Evolutionary conservation across 2,113 vertebrate species (phyloP).

Genomic region (Myanophis thanlyinensis): DNA sequence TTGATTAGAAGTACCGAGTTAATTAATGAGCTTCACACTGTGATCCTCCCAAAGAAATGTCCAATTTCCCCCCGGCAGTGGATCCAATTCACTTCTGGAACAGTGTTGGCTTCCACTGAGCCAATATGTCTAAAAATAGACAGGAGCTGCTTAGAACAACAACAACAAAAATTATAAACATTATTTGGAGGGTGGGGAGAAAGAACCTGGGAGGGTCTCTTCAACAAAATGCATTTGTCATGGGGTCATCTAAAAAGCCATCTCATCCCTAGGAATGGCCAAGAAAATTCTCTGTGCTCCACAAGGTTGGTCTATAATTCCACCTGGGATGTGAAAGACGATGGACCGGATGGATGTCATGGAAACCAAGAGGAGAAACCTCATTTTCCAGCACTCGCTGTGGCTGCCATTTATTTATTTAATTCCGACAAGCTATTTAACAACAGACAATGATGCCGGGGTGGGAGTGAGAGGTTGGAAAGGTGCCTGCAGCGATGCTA

Average conservation of each 20-base stretch:
- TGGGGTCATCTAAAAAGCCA: conserved; percentile 58
- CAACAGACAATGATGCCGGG: conserved; percentile 33
- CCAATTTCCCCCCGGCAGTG: neutral
- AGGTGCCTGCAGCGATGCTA: conserved; percentile 51
- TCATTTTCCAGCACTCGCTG: conserved; percentile 66
- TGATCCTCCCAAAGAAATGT: neutral
- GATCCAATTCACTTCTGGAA: neutral
- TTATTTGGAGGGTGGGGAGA: too few species aligned
- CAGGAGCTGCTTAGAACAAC: neutral
- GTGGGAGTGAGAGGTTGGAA: conserved; percentile 20
- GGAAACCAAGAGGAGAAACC: conserved; percentile 70
- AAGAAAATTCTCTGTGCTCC: conserved; percentile 53
- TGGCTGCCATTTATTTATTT: conserved; percentile 70
- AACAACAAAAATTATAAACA: neutral
- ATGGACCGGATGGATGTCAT: conserved; percentile 72
- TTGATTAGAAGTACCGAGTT: neutral
- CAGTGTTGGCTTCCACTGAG: neutral
- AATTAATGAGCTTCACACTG: neutral
- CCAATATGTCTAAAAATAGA: conserved; percentile 60
- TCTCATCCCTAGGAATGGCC: conserved; percentile 49
- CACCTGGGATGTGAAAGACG: conserved; percentile 62
- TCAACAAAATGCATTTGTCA: conserved; percentile 51
- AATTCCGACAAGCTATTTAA: conserved; percentile 68
- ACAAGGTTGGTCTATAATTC: conserved; percentile 64
- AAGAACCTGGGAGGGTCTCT: conserved; percentile 6